Evolutionary conservation across 2,888 invertebrate genomes (phyloP).

Genomic region (Gasteruption jaculator): DNA sequence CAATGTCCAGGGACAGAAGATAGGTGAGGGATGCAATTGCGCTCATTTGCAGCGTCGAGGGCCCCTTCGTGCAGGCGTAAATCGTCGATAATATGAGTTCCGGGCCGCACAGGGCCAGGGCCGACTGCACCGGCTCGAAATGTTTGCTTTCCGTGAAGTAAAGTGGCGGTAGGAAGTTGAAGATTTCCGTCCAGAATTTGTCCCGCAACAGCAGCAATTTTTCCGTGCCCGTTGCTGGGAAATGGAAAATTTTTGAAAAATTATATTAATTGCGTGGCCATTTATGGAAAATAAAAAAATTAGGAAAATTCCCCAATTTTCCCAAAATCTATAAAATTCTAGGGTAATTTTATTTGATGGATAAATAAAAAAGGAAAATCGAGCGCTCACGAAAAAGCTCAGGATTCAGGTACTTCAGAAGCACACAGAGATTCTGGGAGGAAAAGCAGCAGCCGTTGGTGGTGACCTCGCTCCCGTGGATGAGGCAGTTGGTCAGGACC

Average conservation of each 20-base stretch:
- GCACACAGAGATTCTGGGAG: too few species aligned
- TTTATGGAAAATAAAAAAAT: slow-evolving; percentile 1
- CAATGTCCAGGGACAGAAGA: slow-evolving; percentile 40
- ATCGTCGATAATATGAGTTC: slow-evolving; percentile 34
- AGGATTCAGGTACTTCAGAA: slow-evolving; percentile 51
- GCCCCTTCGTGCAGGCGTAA: slow-evolving; percentile 32
- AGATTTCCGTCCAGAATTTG: slow-evolving; percentile 53
- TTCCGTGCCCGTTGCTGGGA: slow-evolving; percentile 36
- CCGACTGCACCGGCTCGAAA: slow-evolving; percentile 37
- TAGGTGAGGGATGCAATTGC: slow-evolving; percentile 40
- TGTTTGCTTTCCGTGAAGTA: slow-evolving; percentile 42
- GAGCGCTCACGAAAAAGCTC: slow-evolving; percentile 51
- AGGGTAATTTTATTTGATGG: neutral
- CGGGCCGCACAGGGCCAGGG: slow-evolving; percentile 32
- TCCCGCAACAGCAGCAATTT: slow-evolving; percentile 53
- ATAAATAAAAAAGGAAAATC: neutral
- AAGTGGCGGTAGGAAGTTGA: slow-evolving; percentile 50
- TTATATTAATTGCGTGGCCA: slow-evolving; percentile 5
- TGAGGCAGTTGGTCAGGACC: slow-evolving; percentile 50
- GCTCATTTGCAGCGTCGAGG: slow-evolving; percentile 35
- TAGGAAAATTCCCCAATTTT: slow-evolving; percentile 6
- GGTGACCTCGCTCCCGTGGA: slow-evolving; percentile 45
- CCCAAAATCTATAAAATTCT: slow-evolving; percentile 1
- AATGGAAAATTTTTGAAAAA: slow-evolving; percentile 44
- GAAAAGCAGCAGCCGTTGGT: too few species aligned